Evolutionary conservation across 2,888 invertebrate genomes (phyloP), one percentile per base, ranked within the genome.

Genomic region (Drosophila aldrichi): DNA sequence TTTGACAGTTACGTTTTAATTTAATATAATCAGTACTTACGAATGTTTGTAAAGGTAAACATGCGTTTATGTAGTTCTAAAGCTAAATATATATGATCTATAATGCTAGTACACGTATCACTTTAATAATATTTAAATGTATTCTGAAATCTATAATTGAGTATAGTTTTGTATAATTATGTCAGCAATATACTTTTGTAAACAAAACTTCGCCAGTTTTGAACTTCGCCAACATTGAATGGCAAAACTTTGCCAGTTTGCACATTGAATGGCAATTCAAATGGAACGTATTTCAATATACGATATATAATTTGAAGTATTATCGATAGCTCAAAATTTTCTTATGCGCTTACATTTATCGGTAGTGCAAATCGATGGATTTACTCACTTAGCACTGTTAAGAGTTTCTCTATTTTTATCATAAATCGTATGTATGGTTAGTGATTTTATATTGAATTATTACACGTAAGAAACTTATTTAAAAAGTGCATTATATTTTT

Each of bases 401-500:
- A 32, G 14, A n/a, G n/a, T n/a, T 48, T 48, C 2, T 32, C 32
- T 29, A n/a, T n/a, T n/a, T n/a, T 6, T 25, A 7, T 25, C 6
- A 25, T 6, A 6, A 25, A 25, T 7, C 1, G 7, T 25, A 5
- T 25, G 7, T 25, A 7, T 25, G 25, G 0, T 7, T 7, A 25
- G 25, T 25, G 7, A 12, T n/a, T 10, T 10, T n/a, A n/a, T n/a
- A n/a, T 9, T 5, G 5, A 5, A 10, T n/a, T n/a, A 10, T 25
- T 4, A 4, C 0, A 22, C 14, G 14, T 22, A 29, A 48, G n/a
- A 48, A n/a, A n/a, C n/a, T n/a, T n/a, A n/a, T 29, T n/a, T 29
- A 29, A 2, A n/a, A 29, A 10, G 6, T 0, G 0, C 2, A 1
- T 25, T 0, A 48, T 6, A n/a, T 12, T 10, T 18, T 7, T 0